phyloP scores from a whole-genome alignment of 2,113 vertebrate species.

The Malurus melanocephalus region DNA sequence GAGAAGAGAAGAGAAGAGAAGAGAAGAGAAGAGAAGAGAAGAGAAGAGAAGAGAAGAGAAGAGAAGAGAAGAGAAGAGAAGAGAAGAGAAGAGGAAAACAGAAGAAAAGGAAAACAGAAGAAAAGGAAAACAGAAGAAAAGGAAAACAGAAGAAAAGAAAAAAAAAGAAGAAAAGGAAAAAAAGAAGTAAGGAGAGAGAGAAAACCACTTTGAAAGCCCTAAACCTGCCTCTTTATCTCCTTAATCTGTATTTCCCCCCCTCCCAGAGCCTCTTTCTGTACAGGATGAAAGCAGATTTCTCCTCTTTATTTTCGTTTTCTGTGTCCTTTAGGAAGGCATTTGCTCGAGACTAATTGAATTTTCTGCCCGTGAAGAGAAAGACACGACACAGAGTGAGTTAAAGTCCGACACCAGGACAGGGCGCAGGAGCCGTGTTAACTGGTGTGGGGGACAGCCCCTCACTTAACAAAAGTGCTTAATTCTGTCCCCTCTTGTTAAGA shows the following conservation, averaged over 20 bases:
- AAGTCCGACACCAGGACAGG: slow-evolving; percentile 56
- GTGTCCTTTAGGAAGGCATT: slow-evolving; percentile 72
- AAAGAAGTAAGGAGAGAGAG: fast-evolving
- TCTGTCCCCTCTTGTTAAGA: slow-evolving; percentile 69
- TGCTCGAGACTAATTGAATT: slow-evolving; percentile 85
- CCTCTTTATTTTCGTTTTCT: slow-evolving; percentile 59
- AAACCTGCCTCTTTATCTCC: slow-evolving; percentile 57
- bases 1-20: too few relatives aligned
- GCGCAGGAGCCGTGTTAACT: slow-evolving; percentile 64
- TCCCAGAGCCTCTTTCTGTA: slow-evolving; percentile 36
- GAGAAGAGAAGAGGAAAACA: too few relatives aligned
- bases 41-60: not conserved
- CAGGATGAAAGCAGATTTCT: slow-evolving; percentile 58
- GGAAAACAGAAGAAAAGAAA: too few relatives aligned
- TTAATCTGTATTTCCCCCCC: slow-evolving; percentile 45
- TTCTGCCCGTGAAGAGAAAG: slow-evolving; percentile 74
- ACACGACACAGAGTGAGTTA: slow-evolving; percentile 60
- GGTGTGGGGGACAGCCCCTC: slow-evolving; percentile 64
- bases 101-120: too few relatives aligned
- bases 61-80: fast-evolving
- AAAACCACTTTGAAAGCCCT: not conserved
- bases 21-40: fast-evolving
- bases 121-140: too few relatives aligned
- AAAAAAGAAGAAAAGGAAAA: too few relatives aligned
- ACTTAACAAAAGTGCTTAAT: slow-evolving; percentile 69